A percentile compares a stretch with the other conserved stretches of the same genome.
phyloP scores from a whole-genome alignment of 2,888 invertebrate genomes.

The Plusia festucae region DNA sequence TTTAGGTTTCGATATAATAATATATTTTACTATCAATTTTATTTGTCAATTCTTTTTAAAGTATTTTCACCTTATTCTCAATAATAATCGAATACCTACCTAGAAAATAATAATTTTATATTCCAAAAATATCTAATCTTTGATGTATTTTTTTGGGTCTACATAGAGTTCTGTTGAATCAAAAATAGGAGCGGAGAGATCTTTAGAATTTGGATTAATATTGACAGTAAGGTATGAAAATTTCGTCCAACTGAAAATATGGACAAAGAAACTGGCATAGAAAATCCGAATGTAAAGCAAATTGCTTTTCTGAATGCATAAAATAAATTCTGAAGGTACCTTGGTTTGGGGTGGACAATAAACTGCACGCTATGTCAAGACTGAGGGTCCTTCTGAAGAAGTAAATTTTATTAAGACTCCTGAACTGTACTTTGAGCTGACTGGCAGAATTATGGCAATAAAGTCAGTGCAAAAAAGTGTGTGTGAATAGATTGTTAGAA shows the following conservation, averaged over 20 bases:
- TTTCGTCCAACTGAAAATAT: constrained; percentile 41
- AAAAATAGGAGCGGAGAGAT: constrained; percentile 12
- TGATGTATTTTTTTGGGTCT: constrained; percentile 7
- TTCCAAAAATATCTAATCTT: neutral
- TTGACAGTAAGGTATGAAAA: constrained; percentile 51
- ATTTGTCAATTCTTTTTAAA: no score
- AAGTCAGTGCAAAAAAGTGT: constrained; percentile 47
- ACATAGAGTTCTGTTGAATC: constrained; percentile 25
- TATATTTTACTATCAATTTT: no score
- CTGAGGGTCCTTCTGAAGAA: constrained; percentile 61
- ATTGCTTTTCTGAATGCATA: constrained; percentile 56
- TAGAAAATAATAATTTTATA: constrained; percentile 8
- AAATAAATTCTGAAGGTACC: constrained; percentile 55
- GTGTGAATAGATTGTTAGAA: neutral
- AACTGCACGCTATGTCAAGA: constrained; percentile 69
- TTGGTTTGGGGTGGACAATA: constrained; percentile 63
- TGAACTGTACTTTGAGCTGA: constrained; percentile 67
- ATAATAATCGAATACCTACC: neutral
- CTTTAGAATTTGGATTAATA: constrained; percentile 33
- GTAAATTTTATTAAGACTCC: constrained; percentile 77
- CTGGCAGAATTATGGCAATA: constrained; percentile 58
- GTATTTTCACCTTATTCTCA: no score
- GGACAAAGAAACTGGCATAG: constrained; percentile 41
- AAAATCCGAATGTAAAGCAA: constrained; percentile 47
- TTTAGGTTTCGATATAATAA: no score